Percentiles rank a stretch among this genome's conserved stretches.
Conservation (phyloP, 2,113 vertebrate species). For the Balaenoptera acutorostrata region DNA sequence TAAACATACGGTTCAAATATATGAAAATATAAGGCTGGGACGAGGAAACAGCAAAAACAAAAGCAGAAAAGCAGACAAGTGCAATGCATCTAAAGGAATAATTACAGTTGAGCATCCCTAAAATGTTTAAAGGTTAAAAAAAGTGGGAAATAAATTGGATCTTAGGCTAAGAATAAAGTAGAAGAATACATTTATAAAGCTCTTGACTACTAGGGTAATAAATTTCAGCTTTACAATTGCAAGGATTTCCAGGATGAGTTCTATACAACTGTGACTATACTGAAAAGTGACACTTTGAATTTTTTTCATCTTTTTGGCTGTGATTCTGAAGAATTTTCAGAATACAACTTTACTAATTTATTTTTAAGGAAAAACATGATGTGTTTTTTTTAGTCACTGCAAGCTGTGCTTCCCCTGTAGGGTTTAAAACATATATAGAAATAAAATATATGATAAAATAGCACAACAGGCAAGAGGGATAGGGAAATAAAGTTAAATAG, state of each 20-base stretch:
- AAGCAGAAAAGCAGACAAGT: neutral
- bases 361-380: slow-evolving; percentile 36
- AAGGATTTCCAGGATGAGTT: neutral
- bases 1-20: neutral
- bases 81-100: neutral
- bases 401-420: slow-evolving; percentile 59
- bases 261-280: neutral
- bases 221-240: neutral
- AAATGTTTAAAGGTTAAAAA: neutral
- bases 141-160: neutral
- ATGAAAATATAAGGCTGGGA: neutral
- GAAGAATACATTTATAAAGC: neutral
- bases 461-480: neutral
- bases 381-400: slow-evolving; percentile 43
- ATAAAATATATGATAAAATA: slow-evolving; percentile 58
- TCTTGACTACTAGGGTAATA: neutral
- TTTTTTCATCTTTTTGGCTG: slow-evolving; percentile 49
- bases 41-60: neutral
- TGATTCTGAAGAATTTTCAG: slow-evolving; percentile 42
- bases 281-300: neutral
- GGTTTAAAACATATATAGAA: slow-evolving; percentile 51
- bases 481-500: slow-evolving; percentile 40
- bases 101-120: neutral
- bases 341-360: slow-evolving; percentile 47
- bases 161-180: neutral